Evolutionary conservation across 2,113 vertebrate species (phyloP), one percentile per base, ranked within the genome.

Genomic region (Nyctibius bracteatus): DNA sequence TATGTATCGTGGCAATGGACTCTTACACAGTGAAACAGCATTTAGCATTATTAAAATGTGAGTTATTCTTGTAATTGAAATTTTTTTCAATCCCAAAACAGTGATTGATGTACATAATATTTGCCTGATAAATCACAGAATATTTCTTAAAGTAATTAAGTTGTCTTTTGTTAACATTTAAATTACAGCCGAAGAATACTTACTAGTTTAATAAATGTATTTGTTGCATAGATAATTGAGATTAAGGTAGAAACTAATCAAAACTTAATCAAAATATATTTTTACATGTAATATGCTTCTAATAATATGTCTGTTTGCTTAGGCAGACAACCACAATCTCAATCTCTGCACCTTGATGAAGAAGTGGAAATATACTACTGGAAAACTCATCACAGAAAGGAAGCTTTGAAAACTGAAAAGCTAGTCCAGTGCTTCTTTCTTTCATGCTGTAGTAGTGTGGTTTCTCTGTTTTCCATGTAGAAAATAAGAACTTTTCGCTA

Each of bases 41-140:
- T 91, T 96, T 91, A 86, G 28, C 18, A 24, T 96, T 95, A 96
- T 93, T 96, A 95, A 97, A 97, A 88, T 93, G 70, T 89, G 89
- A 96, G 79, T 90, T 83, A 87, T 80, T 81, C 68, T 95, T 90
- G 27, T 88, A 96, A 88, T 47, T 94, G 71, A 12, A 79, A 17
- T 24, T 75, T 95, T 94, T 96, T 95, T 78, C 54, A 59, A 47
- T n/a, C 47, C 30, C 84, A n/a, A 83, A 94, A 46, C 18, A 8
- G 41, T 95, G 97, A 97, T 81, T 86, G 89, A 96, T 89, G 63
- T 31, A 41, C 39, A 77, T 51, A 85, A 63, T 77, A 88, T 94
- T 97, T 52, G 5, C 51, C 67, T 93, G 47, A 44, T 94, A 95
- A 95, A 82, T 95, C 90, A 90, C 74, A 91, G 52, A 88, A 82